Evolutionary conservation across 2,113 vertebrate species (phyloP).

Genomic region (Heterocephalus glaber): DNA sequence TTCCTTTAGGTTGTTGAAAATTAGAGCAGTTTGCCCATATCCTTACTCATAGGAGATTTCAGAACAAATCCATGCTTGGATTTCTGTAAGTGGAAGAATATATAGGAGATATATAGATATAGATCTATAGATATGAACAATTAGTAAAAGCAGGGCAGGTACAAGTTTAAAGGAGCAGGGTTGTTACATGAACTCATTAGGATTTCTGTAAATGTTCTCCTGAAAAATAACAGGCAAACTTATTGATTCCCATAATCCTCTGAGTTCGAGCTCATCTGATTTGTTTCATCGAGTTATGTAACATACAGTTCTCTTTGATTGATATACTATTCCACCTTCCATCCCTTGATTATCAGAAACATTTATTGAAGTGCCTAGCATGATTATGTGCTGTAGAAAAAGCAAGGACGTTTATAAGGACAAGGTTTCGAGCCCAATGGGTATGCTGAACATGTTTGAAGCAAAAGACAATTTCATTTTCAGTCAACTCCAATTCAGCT

Average conservation of each 20-base stretch:
- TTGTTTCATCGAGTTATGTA: constrained; percentile 30
- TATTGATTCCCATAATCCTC: not conserved
- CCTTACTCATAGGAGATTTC: not conserved
- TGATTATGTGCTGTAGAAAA: constrained; percentile 32
- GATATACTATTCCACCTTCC: not conserved
- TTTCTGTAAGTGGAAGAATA: constrained; percentile 19
- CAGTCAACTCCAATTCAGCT: constrained; percentile 67
- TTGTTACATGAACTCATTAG: not conserved
- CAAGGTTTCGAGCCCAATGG: not conserved
- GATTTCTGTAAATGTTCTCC: not conserved
- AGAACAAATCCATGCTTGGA: not conserved
- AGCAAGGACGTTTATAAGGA: constrained; percentile 13
- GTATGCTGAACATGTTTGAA: constrained; percentile 64
- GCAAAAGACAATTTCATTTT: constrained; percentile 67
- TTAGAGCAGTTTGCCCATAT: not conserved
- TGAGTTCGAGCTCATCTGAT: constrained; percentile 3
- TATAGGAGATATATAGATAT: too few relatives aligned
- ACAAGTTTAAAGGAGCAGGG: not conserved
- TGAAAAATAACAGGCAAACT: not conserved
- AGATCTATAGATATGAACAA: not conserved
- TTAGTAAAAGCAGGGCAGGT: constrained; percentile 1
- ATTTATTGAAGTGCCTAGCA: constrained; percentile 58
- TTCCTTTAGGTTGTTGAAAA: constrained; percentile 29
- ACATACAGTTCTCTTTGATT: not conserved
- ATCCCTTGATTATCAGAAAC: constrained; percentile 45